Conservation (phyloP, 2,797 vertebrate species). For the Mico argentatus region DNA sequence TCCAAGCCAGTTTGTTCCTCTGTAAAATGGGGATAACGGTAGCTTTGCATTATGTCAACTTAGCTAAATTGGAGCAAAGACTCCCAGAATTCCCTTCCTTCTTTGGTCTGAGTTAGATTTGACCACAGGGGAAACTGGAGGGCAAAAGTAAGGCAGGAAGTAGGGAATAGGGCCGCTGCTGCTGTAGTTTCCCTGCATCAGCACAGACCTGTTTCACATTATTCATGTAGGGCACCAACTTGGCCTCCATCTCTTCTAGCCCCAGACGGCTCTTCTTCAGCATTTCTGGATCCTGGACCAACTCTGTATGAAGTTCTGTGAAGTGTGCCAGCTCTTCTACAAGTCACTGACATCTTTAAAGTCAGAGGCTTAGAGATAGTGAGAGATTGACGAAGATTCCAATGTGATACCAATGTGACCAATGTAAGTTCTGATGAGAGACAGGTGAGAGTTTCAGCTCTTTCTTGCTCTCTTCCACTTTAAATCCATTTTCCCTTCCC, state of each 20-base stretch:
- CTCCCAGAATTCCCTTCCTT: constrained; percentile 9
- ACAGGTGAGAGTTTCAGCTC: neutral
- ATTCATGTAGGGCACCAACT: neutral
- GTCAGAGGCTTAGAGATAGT: neutral
- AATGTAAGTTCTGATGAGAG: constrained; percentile 1
- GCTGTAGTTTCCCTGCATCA: neutral
- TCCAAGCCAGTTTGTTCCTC: neutral
- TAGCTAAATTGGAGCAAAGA: neutral
- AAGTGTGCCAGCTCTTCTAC: neutral
- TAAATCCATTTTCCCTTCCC: neutral
- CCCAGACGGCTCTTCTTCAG: neutral
- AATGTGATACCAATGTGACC: neutral
- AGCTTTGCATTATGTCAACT: neutral
- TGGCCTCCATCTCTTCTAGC: neutral
- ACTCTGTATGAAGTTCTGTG: neutral
- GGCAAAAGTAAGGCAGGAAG: neutral
- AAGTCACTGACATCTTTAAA: neutral
- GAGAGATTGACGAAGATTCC: neutral
- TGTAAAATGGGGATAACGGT: constrained; percentile 10
- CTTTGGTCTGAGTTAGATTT: neutral
- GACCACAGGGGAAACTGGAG: neutral
- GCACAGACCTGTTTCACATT: neutral
- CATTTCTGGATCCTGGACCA: neutral
- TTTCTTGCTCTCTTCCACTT: neutral
- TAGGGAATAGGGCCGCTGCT: neutral